These are phyloP conservation scores for Struthio camelus DNA, from an alignment of 2,113 vertebrate genomes.

Conservation along the genomic window DNA sequence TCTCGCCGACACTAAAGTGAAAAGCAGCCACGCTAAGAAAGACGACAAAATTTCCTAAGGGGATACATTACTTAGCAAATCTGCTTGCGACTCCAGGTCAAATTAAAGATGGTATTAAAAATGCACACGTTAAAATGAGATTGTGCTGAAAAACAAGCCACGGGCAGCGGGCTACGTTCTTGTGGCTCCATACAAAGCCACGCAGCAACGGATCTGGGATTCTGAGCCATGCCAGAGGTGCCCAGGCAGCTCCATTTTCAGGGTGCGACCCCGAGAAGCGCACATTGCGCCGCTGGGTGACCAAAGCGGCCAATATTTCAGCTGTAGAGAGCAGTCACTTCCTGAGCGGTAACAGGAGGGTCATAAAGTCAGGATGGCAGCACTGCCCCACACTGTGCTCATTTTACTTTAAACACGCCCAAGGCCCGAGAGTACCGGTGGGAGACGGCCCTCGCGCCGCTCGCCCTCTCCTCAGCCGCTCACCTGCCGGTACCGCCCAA, in stretches of 20 bases:
- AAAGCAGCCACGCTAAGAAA: not conserved
- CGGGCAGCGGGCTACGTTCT: not conserved
- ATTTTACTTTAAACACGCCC: too few species aligned
- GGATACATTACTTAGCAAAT: not conserved
- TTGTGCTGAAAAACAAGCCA: not conserved
- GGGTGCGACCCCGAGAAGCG: fast-evolving
- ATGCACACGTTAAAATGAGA: not conserved
- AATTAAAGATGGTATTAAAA: not conserved
- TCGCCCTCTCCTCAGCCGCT: too few species aligned
- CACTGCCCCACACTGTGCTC: too few species aligned
- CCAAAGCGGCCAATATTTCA: fast-evolving
- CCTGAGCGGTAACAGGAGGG: fast-evolving
- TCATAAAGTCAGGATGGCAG: fast-evolving
- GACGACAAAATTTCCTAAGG: not conserved
- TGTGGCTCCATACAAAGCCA: not conserved
- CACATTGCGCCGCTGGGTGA: not conserved
- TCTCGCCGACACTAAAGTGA: not conserved
- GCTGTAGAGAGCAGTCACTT: not conserved
- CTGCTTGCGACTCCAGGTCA: not conserved
- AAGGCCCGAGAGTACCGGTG: too few species aligned
- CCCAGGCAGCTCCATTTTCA: too few species aligned
- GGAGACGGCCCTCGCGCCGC: not conserved
- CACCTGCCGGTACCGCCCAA: not conserved
- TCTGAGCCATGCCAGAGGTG: not conserved
- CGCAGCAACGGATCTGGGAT: not conserved